Evolutionary conservation across 2,113 vertebrate genomes (phyloP).

Genomic region (Meleagris gallopavo): DNA sequence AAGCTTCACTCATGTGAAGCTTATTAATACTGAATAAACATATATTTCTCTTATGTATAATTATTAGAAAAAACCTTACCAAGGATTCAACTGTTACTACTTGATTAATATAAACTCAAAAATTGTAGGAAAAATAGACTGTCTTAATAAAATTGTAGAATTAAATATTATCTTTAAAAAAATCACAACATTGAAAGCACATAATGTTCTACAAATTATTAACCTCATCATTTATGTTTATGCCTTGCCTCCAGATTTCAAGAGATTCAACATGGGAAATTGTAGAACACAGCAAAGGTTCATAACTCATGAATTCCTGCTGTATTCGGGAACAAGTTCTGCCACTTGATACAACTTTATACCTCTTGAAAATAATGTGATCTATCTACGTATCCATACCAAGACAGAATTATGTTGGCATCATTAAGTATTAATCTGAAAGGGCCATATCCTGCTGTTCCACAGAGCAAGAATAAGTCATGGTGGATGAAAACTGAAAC

Average conservation of each 20-base stretch:
- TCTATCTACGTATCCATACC: neutral
- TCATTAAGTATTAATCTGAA: neutral
- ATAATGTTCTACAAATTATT: neutral
- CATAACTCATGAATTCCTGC: neutral
- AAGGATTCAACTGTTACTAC: neutral
- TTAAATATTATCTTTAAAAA: neutral
- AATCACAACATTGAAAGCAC: neutral
- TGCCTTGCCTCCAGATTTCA: neutral
- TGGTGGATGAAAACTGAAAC: neutral
- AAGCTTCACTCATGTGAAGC: neutral
- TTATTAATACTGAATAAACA: constrained; percentile 24
- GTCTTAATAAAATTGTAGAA: neutral
- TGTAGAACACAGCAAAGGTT: neutral
- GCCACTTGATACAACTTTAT: neutral
- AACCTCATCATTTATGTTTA: neutral
- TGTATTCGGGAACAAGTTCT: neutral
- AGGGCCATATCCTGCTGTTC: neutral
- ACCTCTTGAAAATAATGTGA: neutral
- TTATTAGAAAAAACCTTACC: neutral
- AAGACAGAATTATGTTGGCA: neutral
- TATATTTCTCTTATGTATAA: neutral
- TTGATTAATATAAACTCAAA: neutral
- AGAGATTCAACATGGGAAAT: neutral
- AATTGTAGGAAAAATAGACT: neutral
- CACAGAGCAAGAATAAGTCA: neutral